Base-by-base conservation (phyloP, 2,888 invertebrate genomes). In the Drosophila yooni region DNA sequence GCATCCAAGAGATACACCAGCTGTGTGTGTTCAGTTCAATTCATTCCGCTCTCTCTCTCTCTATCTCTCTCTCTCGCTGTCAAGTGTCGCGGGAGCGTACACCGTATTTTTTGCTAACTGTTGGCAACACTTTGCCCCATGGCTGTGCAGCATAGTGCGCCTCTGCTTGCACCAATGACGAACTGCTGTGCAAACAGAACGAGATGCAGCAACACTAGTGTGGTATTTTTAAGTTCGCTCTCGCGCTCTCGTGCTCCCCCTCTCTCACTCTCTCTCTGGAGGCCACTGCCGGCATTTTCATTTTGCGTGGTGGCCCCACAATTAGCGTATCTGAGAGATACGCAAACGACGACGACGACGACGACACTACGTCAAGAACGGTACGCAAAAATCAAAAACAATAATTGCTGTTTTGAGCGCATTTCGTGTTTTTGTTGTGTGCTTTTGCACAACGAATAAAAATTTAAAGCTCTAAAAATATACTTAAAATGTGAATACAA, bases 281-380 rank as follows among this genome's bases (percentile, higher is more conserved):
- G 66, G 62, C 81, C 72, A 82, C 67, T 82, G 82, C 88, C 88
- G 82, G 88, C 82, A 79, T 83, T 87, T 83, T 88, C 69, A 82
- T 76, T 82, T 82, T 79, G 68, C 79, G 62, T 64, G 68, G 53
- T 79, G 65, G 83, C 74, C 74, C 77, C 78, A 83, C 81, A 77
- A 83, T 81, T 77, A 77, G 79, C 74, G 81, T 70, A 71, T 74
- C 71, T 68, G 66, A 71, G 52, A 79, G 73, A 48, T 79, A 82
- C 72, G 74, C 66, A 62, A 58, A 70, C 78, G 67, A 75, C 75
- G 59, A 78, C 72, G 66, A 50, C 71, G 29, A 27, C 57, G 69
- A 43, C 71, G 29, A 27, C 57, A 52, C 74, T 57, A 70, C 72
- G 70, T 68, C 65, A 67, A 80, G 54, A 77, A 72, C 70, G 69